These are phyloP conservation scores for Falco columbarius DNA, from an alignment of 2,797 vertebrate genomes.

Conservation along the genomic window DNA sequence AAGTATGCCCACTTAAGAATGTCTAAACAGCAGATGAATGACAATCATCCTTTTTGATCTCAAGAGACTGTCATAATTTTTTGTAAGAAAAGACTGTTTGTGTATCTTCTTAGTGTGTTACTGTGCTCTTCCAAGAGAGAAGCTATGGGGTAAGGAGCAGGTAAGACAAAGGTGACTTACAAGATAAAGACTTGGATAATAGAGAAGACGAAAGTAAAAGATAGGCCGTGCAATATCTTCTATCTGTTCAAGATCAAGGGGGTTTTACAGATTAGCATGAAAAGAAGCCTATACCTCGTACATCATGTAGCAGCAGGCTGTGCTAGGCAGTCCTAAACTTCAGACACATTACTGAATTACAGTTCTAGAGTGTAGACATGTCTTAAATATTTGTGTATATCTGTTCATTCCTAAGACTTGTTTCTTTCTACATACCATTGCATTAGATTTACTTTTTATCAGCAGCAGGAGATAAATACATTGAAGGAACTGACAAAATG, in stretches of 20 bases:
- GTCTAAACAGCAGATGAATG: neutral
- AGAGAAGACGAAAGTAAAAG: conserved; percentile 15
- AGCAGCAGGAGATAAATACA: neutral
- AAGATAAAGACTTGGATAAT: neutral
- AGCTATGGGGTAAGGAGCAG: neutral
- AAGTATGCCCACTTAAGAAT: neutral
- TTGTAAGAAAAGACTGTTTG: neutral
- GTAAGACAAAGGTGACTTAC: neutral
- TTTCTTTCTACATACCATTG: neutral
- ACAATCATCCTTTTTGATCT: neutral
- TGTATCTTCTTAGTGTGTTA: neutral
- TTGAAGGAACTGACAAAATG: neutral
- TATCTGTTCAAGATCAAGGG: conserved; percentile 7
- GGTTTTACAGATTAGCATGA: neutral
- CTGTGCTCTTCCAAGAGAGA: neutral
- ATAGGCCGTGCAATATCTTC: neutral
- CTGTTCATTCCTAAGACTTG: neutral
- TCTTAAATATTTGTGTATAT: neutral
- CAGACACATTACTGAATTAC: neutral
- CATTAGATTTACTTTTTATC: neutral
- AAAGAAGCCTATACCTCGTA: neutral
- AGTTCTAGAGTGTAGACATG: neutral
- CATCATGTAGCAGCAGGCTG: neutral
- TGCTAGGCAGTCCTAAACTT: neutral
- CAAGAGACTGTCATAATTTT: neutral